These are phyloP conservation scores for Metopolophium dirhodum DNA, from an alignment of 1,140 invertebrate genomes.

Conservation along the genomic window DNA sequence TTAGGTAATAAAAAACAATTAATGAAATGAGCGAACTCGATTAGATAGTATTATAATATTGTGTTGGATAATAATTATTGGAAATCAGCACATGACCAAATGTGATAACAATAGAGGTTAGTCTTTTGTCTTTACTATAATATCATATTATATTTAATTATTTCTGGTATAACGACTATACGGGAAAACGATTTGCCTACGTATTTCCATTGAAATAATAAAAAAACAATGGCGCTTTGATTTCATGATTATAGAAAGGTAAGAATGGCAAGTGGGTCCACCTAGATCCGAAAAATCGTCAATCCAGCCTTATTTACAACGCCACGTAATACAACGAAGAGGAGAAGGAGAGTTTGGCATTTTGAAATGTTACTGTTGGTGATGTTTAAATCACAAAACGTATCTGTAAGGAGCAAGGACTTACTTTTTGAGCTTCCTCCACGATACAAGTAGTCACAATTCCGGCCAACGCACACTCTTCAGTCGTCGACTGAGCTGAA, in stretches of 20 bases:
- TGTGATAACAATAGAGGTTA: too few species aligned
- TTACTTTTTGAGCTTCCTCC: constrained; percentile 58
- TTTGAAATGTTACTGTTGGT: background rate
- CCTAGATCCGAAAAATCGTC: background rate
- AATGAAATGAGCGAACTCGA: too few species aligned
- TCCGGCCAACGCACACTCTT: constrained; percentile 58
- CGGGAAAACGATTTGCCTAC: background rate
- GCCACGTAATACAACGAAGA: background rate
- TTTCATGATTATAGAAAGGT: background rate
- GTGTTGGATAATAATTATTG: too few species aligned
- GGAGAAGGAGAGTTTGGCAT: background rate
- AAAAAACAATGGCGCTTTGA: background rate
- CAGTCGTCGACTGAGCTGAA: constrained; percentile 52
- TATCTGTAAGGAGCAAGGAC: background rate
- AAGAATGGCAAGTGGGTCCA: background rate
- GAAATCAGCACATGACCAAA: too few species aligned
- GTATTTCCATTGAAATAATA: background rate
- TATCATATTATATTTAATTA: background rate
- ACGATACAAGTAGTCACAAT: constrained; percentile 57
- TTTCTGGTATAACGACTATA: background rate
- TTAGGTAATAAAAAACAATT: too few species aligned
- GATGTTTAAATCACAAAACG: background rate
- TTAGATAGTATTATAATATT: too few species aligned
- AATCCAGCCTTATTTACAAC: background rate
- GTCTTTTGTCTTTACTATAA: too few species aligned